Evolutionary conservation across 1,140 invertebrate genomes (phyloP), one percentile per base, ranked within the genome.

Genomic region (Lordiphosa clarofinis): DNA sequence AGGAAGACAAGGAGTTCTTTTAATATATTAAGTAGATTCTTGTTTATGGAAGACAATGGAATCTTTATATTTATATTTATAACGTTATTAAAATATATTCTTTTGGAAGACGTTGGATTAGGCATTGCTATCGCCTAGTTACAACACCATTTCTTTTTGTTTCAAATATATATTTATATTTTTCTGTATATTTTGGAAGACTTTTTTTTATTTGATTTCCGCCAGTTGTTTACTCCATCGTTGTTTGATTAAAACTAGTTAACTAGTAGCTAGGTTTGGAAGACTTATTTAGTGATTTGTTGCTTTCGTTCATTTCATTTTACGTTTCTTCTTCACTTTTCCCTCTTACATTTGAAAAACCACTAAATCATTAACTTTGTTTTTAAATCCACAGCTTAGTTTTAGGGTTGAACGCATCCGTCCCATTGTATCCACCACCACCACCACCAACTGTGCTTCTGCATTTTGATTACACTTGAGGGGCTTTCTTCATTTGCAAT

Each of bases 261-360:
- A 71, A 67, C 64, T 81, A 81, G 56, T 7, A 38, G 55, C 78
- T 81, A 82, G 21, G 70, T 61, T 76, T 87, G 86, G 86, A 87
- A 87, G 86, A 87, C 86, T 87, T 82, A 60, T 69, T 87, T 67
- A 87, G 86, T 87, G 86, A 87, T 87, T 87, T 87, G 84, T 87
- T 87, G 73, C 66, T 73, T 79, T 79, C 21, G 36, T 44, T 21
- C 36, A 39, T 62, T 81, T 73, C 46, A 13, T 19, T 54, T 56
- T 56, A 21, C 0, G 21, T 21, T 24, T 24, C 21, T 24, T 40
- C 58, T 60, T 39, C 69, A 69, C 39, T 63, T 33, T 4, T 49
- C 58, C 40, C 56, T 64, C 42, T 58, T 73, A 55, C 52, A 68
- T 28, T 28, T 6, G 5, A 6, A 61, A 68, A 78, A 78, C 73